Base-by-base conservation (phyloP, 2,797 vertebrate species). In the Etheostoma nigrum region DNA sequence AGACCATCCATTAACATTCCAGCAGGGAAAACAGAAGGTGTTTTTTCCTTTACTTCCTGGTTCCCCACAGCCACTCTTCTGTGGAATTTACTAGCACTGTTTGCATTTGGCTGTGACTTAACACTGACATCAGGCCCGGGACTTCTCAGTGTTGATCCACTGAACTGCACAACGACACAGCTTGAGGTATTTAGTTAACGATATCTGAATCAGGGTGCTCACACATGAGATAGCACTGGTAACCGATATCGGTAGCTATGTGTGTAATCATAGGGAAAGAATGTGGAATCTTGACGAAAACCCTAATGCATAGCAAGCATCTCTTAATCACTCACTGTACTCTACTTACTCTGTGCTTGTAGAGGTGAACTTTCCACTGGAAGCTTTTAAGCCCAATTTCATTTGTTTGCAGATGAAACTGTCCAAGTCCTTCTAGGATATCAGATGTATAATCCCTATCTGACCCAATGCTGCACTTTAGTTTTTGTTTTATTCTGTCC, bases 1-100 rank as follows among this genome's bases (percentile, higher is more conserved):
- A 87, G 18, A 81, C 51, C 67, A 64, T 54, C 74, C 81, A 88
- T 92, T 91, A 91, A 90, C 89, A 93, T 93, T 90, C 91, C 90
- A 82, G 81, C 73, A 72, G 72, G 44, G 62, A 87, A 88, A 92
- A 88, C 85, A 91, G 79, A 91, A 80, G 70, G 85, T 88, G 78
- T 79, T 83, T 74, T 59, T 42, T 4, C 62, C 54, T 75, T 74
- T 45, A 76, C 79, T 90, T 93, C 90, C 90, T 86, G 76, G 64
- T 84, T 1, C 21, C 47, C n/a, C 68, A 42, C 18, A 7, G 30
- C 27, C 30, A 1, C 55, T 60, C 59, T 68, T 12, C 67, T 68
- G 55, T 62, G 89, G 89, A 89, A 91, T 91, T 84, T 85, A 89
- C 80, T 76, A 76, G 60, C 86, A 79, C 59, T 81, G 78, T 86